These are phyloP conservation scores for Napeogenes inachia DNA, from an alignment of 2,888 invertebrate genomes.

Conservation along the genomic window DNA sequence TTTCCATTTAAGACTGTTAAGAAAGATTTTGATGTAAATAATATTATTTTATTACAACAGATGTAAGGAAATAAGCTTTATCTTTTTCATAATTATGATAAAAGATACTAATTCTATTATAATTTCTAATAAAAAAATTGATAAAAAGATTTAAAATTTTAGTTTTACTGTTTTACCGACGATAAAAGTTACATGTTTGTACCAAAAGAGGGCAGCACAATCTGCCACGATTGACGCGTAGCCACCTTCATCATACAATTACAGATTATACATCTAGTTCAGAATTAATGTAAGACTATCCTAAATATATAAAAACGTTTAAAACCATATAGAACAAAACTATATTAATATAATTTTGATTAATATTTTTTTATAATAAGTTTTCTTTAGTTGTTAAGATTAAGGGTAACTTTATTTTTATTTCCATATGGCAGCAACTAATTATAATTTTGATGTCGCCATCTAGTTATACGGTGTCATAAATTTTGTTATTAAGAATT, in stretches of 20 bases:
- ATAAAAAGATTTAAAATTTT: constrained; percentile 2
- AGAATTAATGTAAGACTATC: neutral
- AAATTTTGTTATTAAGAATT: too few relatives aligned
- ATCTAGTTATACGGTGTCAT: too few relatives aligned
- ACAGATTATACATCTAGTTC: constrained; percentile 11
- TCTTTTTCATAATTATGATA: neutral
- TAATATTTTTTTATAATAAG: too few relatives aligned
- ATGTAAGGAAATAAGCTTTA: too few relatives aligned
- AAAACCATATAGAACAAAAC: too few relatives aligned
- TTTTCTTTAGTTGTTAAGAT: too few relatives aligned
- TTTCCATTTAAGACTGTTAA: neutral
- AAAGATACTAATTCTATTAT: neutral
- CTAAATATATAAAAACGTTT: neutral
- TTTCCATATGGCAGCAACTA: too few relatives aligned
- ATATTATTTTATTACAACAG: too few relatives aligned
- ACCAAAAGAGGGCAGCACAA: constrained; percentile 33
- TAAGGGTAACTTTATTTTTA: too few relatives aligned
- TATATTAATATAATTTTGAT: too few relatives aligned
- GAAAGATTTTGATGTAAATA: neutral
- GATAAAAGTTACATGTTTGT: neutral
- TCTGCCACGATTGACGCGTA: constrained; percentile 25
- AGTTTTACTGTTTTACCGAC: constrained; percentile 36
- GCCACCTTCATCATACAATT: constrained; percentile 18
- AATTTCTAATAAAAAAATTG: neutral
- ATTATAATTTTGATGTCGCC: too few relatives aligned